A percentile compares a stretch with the other conserved stretches of the same genome.
Evolutionary conservation across 2,113 vertebrate genomes (phyloP).

Genomic region (Hyla sarda): DNA sequence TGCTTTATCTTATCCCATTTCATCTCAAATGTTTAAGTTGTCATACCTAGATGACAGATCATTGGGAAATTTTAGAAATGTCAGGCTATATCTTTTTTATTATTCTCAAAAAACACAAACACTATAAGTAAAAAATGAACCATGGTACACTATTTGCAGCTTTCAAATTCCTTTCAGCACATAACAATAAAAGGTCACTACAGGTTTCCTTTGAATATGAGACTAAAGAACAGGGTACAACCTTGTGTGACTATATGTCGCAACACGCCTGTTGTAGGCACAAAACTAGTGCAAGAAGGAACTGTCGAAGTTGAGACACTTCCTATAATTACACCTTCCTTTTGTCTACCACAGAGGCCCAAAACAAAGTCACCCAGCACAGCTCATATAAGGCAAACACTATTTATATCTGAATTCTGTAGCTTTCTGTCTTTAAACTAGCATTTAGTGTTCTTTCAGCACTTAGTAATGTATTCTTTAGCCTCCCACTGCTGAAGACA

Average conservation of each 20-base stretch:
- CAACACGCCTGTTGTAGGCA: conserved; percentile 18
- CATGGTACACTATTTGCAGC: not conserved
- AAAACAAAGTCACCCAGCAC: conserved; percentile 38
- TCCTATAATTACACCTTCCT: conserved; percentile 49
- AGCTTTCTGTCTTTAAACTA: conserved; percentile 41
- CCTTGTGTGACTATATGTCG: conserved; percentile 6
- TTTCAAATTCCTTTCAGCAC: not conserved
- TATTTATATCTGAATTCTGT: conserved; percentile 37
- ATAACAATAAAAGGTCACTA: not conserved
- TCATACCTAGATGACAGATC: too few relatives aligned
- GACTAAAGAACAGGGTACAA: not conserved
- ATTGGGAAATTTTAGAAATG: too few relatives aligned
- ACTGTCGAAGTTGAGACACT: conserved; percentile 44
- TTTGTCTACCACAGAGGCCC: conserved; percentile 44
- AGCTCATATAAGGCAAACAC: too few relatives aligned
- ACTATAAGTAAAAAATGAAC: not conserved
- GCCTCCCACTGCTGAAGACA: conserved; percentile 22
- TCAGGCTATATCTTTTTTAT: too few relatives aligned
- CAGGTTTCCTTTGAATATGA: not conserved
- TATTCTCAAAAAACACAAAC: too few relatives aligned
- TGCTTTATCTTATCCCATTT: too few relatives aligned
- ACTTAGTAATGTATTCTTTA: conserved; percentile 14
- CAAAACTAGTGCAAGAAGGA: conserved; percentile 33
- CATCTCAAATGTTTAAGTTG: too few relatives aligned
- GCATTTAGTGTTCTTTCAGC: conserved; percentile 41